Evolutionary conservation across 2,888 invertebrate genomes (phyloP).

Genomic region (Apoda limacodes): DNA sequence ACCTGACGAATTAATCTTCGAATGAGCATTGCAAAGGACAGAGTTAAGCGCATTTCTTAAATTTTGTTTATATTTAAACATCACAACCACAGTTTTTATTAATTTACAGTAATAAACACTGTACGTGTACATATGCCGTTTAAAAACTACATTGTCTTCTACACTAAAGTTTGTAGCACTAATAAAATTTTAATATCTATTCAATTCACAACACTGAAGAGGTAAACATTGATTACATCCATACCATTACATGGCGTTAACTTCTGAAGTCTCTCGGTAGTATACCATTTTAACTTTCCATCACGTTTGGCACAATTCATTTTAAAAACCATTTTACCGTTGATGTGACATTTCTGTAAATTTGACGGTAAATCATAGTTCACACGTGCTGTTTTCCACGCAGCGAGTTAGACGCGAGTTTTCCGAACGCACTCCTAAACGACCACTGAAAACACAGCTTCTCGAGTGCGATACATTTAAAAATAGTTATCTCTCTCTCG

Average conservation of each 20-base stretch:
- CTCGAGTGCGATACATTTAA: conserved; percentile 49
- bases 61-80: conserved; percentile 28
- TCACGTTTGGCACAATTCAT: conserved; percentile 48
- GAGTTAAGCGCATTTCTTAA: conserved; percentile 28
- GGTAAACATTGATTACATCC: conserved; percentile 57
- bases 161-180: too few species aligned
- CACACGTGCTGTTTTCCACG: too few species aligned
- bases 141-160: conserved; percentile 31
- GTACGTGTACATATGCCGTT: conserved; percentile 8
- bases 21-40: conserved; percentile 25
- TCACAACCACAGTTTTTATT: conserved; percentile 53
- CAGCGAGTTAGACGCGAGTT: conserved; percentile 35
- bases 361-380: conserved; percentile 11
- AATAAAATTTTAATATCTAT: too few species aligned
- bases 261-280: conserved; percentile 28
- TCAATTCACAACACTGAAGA: conserved; percentile 67
- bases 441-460: conserved; percentile 44
- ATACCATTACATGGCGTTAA: conserved; percentile 49
- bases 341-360: conserved; percentile 40
- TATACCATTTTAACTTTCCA: conserved; percentile 39
- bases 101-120: too few species aligned
- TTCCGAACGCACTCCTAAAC: conserved; percentile 34
- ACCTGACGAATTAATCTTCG: conserved; percentile 45
- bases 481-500: conserved; percentile 52
- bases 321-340: conserved; percentile 40